These are phyloP conservation scores for Chelon auratus DNA, from an alignment of 2,797 vertebrate species.

Conservation along the genomic window DNA sequence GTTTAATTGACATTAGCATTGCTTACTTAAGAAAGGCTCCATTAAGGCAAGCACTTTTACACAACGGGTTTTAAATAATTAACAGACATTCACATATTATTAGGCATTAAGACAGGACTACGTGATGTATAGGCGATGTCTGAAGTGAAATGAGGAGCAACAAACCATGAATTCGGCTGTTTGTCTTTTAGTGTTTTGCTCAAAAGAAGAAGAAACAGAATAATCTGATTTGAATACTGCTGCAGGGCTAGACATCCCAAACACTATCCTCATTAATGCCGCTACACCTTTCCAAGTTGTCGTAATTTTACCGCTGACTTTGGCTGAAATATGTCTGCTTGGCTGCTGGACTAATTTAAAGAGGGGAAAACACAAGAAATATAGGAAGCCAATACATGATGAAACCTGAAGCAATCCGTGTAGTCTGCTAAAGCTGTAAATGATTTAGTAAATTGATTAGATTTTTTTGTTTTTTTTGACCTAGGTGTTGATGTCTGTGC, in stretches of 20 bases:
- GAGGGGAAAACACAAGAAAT: too few relatives aligned
- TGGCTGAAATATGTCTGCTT: neutral
- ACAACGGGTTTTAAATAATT: neutral
- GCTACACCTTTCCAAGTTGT: neutral
- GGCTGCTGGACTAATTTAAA: neutral
- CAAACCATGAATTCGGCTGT: neutral
- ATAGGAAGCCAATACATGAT: too few relatives aligned
- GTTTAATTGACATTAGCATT: conserved; percentile 3
- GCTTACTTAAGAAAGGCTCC: neutral
- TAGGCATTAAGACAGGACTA: neutral
- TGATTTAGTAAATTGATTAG: neutral
- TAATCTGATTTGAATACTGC: conserved; percentile 5
- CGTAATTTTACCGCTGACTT: neutral
- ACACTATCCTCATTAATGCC: conserved; percentile 1
- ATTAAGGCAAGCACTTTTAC: neutral
- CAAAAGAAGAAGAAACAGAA: neutral
- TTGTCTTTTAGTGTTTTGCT: neutral
- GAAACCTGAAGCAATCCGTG: neutral
- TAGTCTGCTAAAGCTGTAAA: neutral
- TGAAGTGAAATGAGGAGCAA: neutral
- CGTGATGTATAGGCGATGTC: neutral
- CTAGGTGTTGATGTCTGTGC: neutral
- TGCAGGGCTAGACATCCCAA: neutral
- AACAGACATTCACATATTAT: neutral
- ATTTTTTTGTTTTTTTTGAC: neutral